These are phyloP conservation scores for Porites rus DNA, from an alignment of 92 coral and sea anemone species.

Conservation along the genomic window DNA sequence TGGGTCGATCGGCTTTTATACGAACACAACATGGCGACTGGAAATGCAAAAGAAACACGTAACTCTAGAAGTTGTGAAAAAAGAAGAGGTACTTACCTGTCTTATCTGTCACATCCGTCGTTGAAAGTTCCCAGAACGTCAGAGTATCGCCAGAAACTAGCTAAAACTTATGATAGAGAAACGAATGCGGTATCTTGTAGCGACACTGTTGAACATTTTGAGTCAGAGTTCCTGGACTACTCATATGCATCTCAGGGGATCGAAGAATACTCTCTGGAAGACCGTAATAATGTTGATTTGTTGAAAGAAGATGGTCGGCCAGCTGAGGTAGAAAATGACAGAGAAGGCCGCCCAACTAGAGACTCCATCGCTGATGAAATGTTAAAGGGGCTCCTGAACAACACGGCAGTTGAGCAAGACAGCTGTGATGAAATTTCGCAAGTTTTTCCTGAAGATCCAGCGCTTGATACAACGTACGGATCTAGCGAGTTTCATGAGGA, in stretches of 20 bases:
- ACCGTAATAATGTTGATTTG: conserved; percentile 19
- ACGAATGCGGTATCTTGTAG: neutral
- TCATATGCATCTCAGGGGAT: neutral
- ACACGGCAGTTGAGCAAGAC: neutral
- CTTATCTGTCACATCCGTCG: conserved; percentile 57
- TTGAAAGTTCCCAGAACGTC: conserved; percentile 60
- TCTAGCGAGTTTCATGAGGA: too few species aligned
- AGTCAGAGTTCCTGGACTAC: neutral
- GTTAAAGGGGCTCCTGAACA: neutral
- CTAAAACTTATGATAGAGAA: conserved; percentile 12
- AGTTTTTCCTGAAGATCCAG: neutral
- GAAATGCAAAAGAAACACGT: neutral
- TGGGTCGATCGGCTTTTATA: neutral
- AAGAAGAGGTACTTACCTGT: conserved; percentile 64
- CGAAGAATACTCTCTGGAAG: conserved; percentile 8
- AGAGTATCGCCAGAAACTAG: conserved; percentile 39
- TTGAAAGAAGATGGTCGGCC: neutral
- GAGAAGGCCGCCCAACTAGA: neutral
- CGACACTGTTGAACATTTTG: neutral
- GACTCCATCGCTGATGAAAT: neutral
- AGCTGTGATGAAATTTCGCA: neutral
- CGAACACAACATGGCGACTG: conserved; percentile 37
- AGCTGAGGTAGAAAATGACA: conserved; percentile 7
- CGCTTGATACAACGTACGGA: too few species aligned
- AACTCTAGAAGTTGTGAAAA: conserved; percentile 11